Base-by-base conservation (phyloP, 2,113 vertebrate genomes). In the Thunnus thynnus region DNA sequence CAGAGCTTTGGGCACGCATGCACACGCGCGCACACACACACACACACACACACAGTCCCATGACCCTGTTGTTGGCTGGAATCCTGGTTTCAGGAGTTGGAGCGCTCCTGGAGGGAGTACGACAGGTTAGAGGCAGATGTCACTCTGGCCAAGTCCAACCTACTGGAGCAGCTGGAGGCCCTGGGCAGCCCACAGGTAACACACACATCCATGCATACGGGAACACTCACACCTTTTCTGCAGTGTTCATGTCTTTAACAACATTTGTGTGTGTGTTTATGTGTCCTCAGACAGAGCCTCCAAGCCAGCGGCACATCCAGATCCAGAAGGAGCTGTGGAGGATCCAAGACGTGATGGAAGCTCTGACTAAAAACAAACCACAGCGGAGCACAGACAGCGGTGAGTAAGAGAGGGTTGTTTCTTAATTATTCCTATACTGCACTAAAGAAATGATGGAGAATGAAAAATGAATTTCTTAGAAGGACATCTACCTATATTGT, bases 261-360 rank as follows among this genome's bases (percentile, higher is more conserved):
- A 7, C 36, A 9, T 9, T 36, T 36, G 32, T 71, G 25, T 41
- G 47, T 62, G 47, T 56, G 11, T 83, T n/a, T 70, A 46, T 76
- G 66, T 72, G 25, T 76, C 44, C 69, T 65, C 88, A 99, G 98
- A 98, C 96, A 6, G 98, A 99, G 69, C 96, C 97, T 50, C 97
- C 97, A 16, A 98, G 97, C 71, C 97, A 99, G 86, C 96, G 95
- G 64, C 97, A 97, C 72, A 97, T 97, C 55, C 97, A 98, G 89
- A 97, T 99, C 91, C 98, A 99, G 89, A 99, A 99, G 90, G 98
- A 99, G 60, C 94, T 99, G 44, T 99, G 98, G 98, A 96, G 97
- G 92, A 99, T 99, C 88, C 97, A 99, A 72, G 98, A 99, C 65
- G 98, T 99, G 89, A 97, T 97, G 95, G 98, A 99, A 82, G 98